Evolutionary conservation across 2,888 invertebrate genomes (phyloP).

Genomic region (Brachynemurus nebulosus): DNA sequence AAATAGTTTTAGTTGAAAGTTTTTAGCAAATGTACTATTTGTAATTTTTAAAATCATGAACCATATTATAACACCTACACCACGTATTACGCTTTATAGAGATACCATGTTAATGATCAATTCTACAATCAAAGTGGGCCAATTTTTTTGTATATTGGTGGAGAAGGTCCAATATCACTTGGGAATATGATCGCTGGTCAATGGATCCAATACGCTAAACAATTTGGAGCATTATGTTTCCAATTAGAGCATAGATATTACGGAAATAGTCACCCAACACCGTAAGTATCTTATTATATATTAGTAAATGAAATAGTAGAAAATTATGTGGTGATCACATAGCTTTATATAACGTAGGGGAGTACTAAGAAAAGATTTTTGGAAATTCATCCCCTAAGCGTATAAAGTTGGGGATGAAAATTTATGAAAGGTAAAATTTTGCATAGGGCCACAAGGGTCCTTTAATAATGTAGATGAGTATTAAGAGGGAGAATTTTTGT

Average conservation of each 20-base stretch:
- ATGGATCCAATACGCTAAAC: slow-evolving; percentile 72
- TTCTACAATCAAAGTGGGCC: slow-evolving; percentile 43
- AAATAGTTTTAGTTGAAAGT: slow-evolving; percentile 9
- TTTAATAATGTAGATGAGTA: no score
- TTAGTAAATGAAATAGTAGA: no score
- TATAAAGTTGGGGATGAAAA: no score
- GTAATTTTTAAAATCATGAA: not conserved
- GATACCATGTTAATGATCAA: not conserved
- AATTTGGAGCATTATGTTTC: slow-evolving; percentile 70
- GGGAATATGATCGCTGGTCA: slow-evolving; percentile 80
- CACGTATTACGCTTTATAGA: no score
- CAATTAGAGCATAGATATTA: slow-evolving; percentile 88
- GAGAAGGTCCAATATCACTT: slow-evolving; percentile 72
- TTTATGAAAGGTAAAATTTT: no score
- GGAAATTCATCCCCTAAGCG: no score
- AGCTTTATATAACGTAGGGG: no score
- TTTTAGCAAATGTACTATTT: not conserved
- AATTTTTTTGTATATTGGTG: slow-evolving; percentile 90
- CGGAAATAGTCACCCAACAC: slow-evolving; percentile 80
- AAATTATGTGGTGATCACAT: no score
- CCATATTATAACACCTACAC: no score
- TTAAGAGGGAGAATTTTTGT: no score
- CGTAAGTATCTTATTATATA: slow-evolving; percentile 42
- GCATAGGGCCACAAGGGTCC: no score
- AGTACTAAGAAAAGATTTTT: no score